Evolutionary conservation across 2,888 invertebrate genomes (phyloP).

Genomic region (Baronia brevicornis): DNA sequence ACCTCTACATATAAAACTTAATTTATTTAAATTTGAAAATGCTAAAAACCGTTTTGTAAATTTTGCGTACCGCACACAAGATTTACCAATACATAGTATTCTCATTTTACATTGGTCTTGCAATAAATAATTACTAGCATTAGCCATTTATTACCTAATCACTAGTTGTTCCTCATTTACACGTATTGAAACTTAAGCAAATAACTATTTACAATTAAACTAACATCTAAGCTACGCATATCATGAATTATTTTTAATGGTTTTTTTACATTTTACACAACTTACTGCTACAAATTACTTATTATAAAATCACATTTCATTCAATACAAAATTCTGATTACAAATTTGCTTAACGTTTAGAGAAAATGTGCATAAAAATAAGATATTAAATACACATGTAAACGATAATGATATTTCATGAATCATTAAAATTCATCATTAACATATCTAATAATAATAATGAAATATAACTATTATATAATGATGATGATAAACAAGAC

Average conservation of each 20-base stretch:
- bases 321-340: background rate
- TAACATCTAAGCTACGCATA: constrained; percentile 16
- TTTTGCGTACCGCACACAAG: background rate
- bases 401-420: too few relatives aligned
- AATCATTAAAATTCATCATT: too few relatives aligned
- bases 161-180: constrained; percentile 70
- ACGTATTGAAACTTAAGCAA: constrained; percentile 30
- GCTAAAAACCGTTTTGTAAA: background rate
- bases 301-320: constrained; percentile 27
- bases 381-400: too few relatives aligned
- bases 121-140: constrained; percentile 1
- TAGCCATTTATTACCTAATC: constrained; percentile 32
- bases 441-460: too few relatives aligned
- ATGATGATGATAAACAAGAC: too few relatives aligned
- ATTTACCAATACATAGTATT: background rate
- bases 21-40: constrained; percentile 2
- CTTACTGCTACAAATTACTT: constrained; percentile 15
- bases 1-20: constrained; percentile 3
- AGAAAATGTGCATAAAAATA: too few relatives aligned
- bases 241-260: background rate
- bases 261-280: background rate
- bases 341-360: constrained; percentile 1
- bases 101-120: constrained; percentile 4
- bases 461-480: too few relatives aligned
- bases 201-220: constrained; percentile 20